Base-by-base conservation (phyloP, 2,888 invertebrate species). In the Rhorus exstirpatorius region DNA sequence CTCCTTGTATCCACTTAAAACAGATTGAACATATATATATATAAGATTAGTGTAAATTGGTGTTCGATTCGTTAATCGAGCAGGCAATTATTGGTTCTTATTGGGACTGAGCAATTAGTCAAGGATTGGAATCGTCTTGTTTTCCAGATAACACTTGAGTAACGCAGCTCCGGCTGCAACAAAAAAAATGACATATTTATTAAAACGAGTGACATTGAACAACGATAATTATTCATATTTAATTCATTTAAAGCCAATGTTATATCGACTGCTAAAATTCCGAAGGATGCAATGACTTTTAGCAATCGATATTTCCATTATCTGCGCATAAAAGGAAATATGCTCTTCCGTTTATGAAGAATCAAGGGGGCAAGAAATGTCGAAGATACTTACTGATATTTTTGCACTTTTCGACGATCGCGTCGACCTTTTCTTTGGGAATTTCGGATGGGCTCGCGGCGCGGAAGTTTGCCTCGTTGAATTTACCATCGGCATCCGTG, bases 401-500 rank as follows among this genome's bases (percentile, higher is more conserved):
- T 68, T 86, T 87, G 83, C 90, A 90, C 26, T 81, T 84, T 26
- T 79, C 84, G 58, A 90, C 70, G 14, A 89, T 71, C 6, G 81
- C 74, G 10, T 89, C 86, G 10, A 86, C 87, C 51, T 88, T 85
- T 0, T 86, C 88, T 41, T 80, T 83, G 0, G 88, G 79, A 7
- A 88, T 26, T 17, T 79, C 84, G 24, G 81, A 14, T 21, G 87
- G 86, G 8, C 87, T 71, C 74, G 85, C 87, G 19, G 87, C 79
- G 3, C 87, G 86, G 31, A 87, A 84, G n/a, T 81, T 81, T 44
- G 84, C 75, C 70, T 88, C 87, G 41, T 90, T 83, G 35, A 90
- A 84, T 8, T 68, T 84, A 14, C 88, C 88, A 21, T 88, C 86
- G n/a, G 83, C 68, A 60, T 84, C 83, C 80, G 92, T 88, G 55